Evolutionary conservation across 37 sponge, comb jelly and placozoan species (phyloP), one percentile per base, ranked within the genome.

Genomic region (Hormiphora californensis): DNA sequence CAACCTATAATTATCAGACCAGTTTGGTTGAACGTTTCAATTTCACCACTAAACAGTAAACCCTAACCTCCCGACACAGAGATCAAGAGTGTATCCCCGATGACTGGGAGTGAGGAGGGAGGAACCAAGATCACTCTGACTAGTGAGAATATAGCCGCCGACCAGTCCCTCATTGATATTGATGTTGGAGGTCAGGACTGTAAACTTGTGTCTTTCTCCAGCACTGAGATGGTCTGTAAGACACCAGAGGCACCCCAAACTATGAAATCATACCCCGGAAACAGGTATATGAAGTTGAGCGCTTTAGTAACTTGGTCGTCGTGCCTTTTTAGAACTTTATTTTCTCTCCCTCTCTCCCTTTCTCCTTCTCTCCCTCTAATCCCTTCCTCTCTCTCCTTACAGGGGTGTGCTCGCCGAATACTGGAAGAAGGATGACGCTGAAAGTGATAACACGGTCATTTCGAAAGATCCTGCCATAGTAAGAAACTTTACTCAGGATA

Each of bases 41-140:
- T n/a, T n/a, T n/a, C n/a, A n/a, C n/a, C n/a, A n/a, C n/a, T n/a
- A n/a, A n/a, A n/a, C n/a, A n/a, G n/a, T n/a, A n/a, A n/a, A n/a
- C n/a, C n/a, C n/a, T n/a, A n/a, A n/a, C n/a, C n/a, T n/a, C n/a
- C n/a, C n/a, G n/a, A n/a, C n/a, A 23, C 81, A 73, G 81, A 40
- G 81, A 36, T 73, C 12, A 73, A 39, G 25, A n/a, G 22, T 1
- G 35, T 73, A 15, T 36, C 39, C 3, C 81, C 81, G 23, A 73
- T 27, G 17, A 36, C n/a, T 9, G 81, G 81, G 0, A 73, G 81
- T 41, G 38, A 37, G 17, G 25, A 21, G 28, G 81, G 81, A 21
- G 81, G 81, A 41, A 73, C 81, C 4, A 73, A 73, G 44, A 73
- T 73, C 9, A 73, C 81, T 11, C 40, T 73, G 0, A 73, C 81